Base-by-base conservation (phyloP, 2,113 vertebrate genomes). In the Amia ocellicauda region DNA sequence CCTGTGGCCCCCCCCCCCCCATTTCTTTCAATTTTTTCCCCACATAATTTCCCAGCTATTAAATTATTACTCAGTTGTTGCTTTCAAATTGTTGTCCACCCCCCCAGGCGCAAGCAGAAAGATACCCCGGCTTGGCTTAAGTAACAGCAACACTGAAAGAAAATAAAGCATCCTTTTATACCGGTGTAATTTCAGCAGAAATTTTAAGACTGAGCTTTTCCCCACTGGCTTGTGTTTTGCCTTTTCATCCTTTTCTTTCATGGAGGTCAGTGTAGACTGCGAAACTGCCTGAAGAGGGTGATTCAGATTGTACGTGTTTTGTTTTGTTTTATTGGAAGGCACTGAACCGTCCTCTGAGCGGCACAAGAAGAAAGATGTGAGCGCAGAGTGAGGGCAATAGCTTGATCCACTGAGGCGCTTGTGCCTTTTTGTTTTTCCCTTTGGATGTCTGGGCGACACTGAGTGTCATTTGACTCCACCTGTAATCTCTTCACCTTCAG, bases 281-380 rank as follows among this genome's bases (percentile, higher is more conserved):
- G 69, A 60, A 72, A 75, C 65, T 64, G 72, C 78, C 69, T 72
- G 67, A 70, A 79, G 81, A 86, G 80, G 82, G 81, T 70, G 42
- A 69, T 57, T 54, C 65, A 67, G 31, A 66, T 58, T 29, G 10
- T 43, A 45, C 60, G 41, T 61, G 74, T 80, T 50, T 67, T 50
- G 70, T 51, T 31, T 42, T 58, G 75, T 83, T 76, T 80, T 84
- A 82, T 85, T 75, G 78, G 77, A 88, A 85, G 76, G 71, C 80
- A 84, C 69, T 79, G 80, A 89, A 85, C 73, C 80, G 70, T 85
- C 83, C 41, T 70, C 62, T 71, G 62, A 65, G 72, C 81, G 80
- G 83, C 78, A 77, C 58, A 3, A 27, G 79, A 80, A 80, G 78
- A 83, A 4, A 36, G 31, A 36, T 7, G 11, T 76, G 80, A 81